A percentile compares a stretch with the other conserved stretches of the same genome.
phyloP scores from a whole-genome alignment of 2,797 vertebrate genomes.

The Peromyscus nudipes region DNA sequence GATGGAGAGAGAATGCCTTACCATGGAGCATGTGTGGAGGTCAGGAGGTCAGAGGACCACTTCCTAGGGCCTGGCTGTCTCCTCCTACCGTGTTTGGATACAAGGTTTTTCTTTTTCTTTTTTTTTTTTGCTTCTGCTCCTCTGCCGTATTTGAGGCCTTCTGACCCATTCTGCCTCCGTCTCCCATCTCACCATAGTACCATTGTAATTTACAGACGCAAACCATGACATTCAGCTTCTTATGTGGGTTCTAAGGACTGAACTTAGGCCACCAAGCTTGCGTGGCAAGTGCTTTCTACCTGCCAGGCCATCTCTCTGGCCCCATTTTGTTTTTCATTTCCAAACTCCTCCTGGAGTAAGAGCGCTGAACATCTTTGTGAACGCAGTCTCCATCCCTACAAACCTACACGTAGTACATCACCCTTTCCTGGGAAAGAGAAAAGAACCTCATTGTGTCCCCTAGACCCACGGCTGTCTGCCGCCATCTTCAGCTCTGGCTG shows the following conservation, averaged over 20 bases:
- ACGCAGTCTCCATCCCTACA: background rate
- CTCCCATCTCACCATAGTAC: background rate
- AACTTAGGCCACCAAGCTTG: background rate
- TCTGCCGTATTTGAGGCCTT: background rate
- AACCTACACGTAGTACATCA: background rate
- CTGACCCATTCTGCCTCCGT: background rate
- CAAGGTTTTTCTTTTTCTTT: background rate
- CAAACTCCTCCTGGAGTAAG: background rate
- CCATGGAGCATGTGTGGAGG: background rate
- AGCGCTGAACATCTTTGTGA: background rate
- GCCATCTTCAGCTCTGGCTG: background rate
- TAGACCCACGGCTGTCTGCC: accelerated
- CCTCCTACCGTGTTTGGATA: background rate
- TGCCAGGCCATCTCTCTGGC: background rate
- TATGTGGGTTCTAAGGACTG: background rate
- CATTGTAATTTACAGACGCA: background rate
- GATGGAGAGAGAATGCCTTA: background rate
- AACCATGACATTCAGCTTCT: background rate
- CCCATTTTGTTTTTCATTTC: background rate
- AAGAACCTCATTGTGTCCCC: background rate
- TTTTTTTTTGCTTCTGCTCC: background rate
- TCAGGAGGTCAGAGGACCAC: background rate
- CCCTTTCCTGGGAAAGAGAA: background rate
- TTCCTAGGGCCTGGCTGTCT: background rate
- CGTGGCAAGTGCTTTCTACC: background rate